Conservation (phyloP, 1,140 invertebrate genomes). For the Cydia fagiglandana region DNA sequence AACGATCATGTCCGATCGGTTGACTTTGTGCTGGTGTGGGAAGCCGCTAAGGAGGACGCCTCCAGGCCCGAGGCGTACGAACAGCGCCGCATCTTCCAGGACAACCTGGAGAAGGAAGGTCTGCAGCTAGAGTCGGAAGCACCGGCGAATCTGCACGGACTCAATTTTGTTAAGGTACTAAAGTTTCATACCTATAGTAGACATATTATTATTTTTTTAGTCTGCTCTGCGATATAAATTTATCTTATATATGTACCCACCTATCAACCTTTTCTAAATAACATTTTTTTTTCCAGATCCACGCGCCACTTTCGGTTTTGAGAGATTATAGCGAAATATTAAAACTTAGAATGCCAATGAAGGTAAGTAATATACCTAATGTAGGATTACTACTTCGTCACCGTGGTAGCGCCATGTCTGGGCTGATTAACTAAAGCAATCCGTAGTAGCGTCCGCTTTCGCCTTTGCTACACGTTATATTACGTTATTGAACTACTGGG, state of each 20-base stretch:
- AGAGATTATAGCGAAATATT: constrained; percentile 95
- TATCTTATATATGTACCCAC: background rate
- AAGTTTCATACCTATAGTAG: background rate
- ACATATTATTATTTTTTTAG: too few relatives aligned
- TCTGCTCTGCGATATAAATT: background rate
- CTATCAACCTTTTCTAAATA: too few relatives aligned
- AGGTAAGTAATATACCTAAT: constrained; percentile 74
- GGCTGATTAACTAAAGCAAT: constrained; percentile 9
- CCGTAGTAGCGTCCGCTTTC: background rate
- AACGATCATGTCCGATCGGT: constrained; percentile 84
- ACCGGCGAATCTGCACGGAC: constrained; percentile 79
- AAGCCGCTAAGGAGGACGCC: constrained; percentile 77
- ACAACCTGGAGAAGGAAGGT: constrained; percentile 84
- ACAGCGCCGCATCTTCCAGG: constrained; percentile 82
- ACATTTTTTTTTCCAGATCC: constrained; percentile 81
- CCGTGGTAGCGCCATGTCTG: background rate
- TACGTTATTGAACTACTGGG: background rate
- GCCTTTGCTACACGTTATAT: background rate
- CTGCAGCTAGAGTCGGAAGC: constrained; percentile 84
- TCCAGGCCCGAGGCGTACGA: constrained; percentile 65
- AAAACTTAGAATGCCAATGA: constrained; percentile 97
- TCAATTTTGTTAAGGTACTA: constrained; percentile 85
- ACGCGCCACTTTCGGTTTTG: constrained; percentile 92
- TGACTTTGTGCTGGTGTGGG: constrained; percentile 90
- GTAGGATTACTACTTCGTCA: background rate